Percentiles rank a stretch among this genome's conserved stretches.
Evolutionary conservation across 2,888 invertebrate genomes (phyloP).

Genomic region (Cantharis nigra): DNA sequence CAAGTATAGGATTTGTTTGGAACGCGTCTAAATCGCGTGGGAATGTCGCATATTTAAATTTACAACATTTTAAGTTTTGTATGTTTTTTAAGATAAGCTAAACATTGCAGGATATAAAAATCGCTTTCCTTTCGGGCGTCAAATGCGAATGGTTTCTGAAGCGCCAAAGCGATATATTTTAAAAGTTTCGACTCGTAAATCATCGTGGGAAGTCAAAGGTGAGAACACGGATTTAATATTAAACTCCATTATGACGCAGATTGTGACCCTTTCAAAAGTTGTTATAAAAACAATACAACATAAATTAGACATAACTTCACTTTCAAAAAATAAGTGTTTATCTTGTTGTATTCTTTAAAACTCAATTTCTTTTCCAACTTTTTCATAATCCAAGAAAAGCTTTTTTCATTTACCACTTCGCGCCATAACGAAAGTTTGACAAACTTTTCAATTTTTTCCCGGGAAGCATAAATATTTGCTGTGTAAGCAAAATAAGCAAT

Average conservation of each 20-base stretch:
- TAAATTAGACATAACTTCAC: not conserved
- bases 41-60: conserved; percentile 36
- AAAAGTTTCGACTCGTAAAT: conserved; percentile 48
- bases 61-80: conserved; percentile 35
- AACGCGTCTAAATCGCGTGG: conserved; percentile 25
- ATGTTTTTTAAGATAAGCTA: conserved; percentile 35
- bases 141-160: conserved; percentile 40
- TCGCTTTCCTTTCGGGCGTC: conserved; percentile 35
- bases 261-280: conserved; percentile 29
- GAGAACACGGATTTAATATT: conserved; percentile 50
- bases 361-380: not conserved
- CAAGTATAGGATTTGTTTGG: conserved; percentile 29
- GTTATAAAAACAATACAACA: conserved; percentile 21
- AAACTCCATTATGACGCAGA: conserved; percentile 45
- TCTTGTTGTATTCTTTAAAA: not conserved
- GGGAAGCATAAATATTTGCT: not conserved
- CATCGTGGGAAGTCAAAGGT: conserved; percentile 51
- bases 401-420: not conserved
- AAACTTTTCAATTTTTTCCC: not conserved
- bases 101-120: conserved; percentile 33
- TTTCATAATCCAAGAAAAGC: not conserved
- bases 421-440: not conserved
- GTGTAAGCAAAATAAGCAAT: not conserved
- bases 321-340: not conserved
- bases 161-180: conserved; percentile 44